phyloP scores from a whole-genome alignment of 2,888 invertebrate species.

The Ctena decussata region DNA sequence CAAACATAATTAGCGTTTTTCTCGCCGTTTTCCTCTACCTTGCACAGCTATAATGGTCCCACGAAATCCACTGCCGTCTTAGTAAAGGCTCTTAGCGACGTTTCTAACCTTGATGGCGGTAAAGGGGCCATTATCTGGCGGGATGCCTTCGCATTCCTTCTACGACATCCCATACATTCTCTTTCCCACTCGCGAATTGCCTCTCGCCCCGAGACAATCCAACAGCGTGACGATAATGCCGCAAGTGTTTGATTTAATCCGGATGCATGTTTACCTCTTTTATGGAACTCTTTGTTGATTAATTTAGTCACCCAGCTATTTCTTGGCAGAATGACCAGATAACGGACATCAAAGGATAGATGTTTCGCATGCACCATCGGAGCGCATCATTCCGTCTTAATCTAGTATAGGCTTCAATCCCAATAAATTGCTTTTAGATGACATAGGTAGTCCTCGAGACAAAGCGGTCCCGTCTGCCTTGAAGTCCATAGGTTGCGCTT shows the following conservation, averaged over 20 bases:
- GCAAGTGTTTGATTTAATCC: conserved; percentile 46
- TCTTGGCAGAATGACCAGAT: conserved; percentile 52
- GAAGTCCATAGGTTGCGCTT: conserved; percentile 17
- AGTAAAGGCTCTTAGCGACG: conserved; percentile 22
- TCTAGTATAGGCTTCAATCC: conserved; percentile 39
- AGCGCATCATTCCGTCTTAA: conserved; percentile 27
- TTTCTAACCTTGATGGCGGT: conserved; percentile 2
- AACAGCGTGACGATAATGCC: conserved; percentile 39
- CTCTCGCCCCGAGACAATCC: conserved; percentile 53
- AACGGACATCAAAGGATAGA: conserved; percentile 40
- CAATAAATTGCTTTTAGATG: conserved; percentile 32
- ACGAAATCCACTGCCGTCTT: conserved; percentile 21
- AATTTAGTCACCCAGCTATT: conserved; percentile 40
- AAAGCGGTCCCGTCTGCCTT: conserved; percentile 11
- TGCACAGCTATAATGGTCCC: conserved; percentile 37
- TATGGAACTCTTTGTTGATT: conserved; percentile 40
- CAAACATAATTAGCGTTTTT: conserved; percentile 25
- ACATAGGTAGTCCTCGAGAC: neutral
- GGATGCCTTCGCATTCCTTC: conserved; percentile 7
- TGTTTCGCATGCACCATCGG: conserved; percentile 35
- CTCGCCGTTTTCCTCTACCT: conserved; percentile 30
- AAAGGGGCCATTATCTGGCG: conserved; percentile 41
- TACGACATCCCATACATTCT: conserved; percentile 23
- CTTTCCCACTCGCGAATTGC: conserved; percentile 43
- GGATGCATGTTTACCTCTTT: conserved; percentile 1